Base-by-base conservation (phyloP, 2,797 vertebrate species). In the Hoplostethus mediterraneus region DNA sequence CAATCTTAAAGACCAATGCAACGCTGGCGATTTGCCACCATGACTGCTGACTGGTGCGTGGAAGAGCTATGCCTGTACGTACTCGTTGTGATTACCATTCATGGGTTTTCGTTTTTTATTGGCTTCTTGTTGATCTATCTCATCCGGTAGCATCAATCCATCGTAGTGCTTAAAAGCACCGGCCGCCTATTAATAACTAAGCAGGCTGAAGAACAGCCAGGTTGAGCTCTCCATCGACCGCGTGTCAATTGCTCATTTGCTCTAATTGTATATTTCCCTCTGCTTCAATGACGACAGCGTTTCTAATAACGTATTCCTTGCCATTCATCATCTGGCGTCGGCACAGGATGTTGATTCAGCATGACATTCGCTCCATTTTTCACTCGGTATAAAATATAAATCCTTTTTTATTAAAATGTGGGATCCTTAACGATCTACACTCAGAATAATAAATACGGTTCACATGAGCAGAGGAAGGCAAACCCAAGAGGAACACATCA, bases 401-500 rank as follows among this genome's bases (percentile, higher is more conserved):
- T 7, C 4, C 1, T 33, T 38, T 68, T 42, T 30, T 44, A 6
- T 67, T 49, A 38, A 17, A 56, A 42, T 0, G 4, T 44, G 31
- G 52, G 47, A 52, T 54, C 5, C 8, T 62, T 5, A 6, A 16
- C 48, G 3, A 16, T 56, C 3, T 47, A 17, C 16, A 57, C 42
- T 60, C 10, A 1, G 44, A 52, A 30, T 42, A 6, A 57, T 60
- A 45, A 28, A 56, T 11, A 2, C 16, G 30, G 13, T 42, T 38
- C 54, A 21, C 25, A 38, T 63, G 65, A 76, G 25, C 25, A 54
- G 11, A 73, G 21, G 3, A 25, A n/a, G 58, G 31, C 3, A 33
- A 28, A 68, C 59, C 5, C 5, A 25, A 38, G 52, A 25, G 49
- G 80, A 75, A 70, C 71, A 76, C 79, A 63, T 66, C 80, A 28